Evolutionary conservation across 2,888 invertebrate species (phyloP).

Genomic region (Cantharis lateralis): DNA sequence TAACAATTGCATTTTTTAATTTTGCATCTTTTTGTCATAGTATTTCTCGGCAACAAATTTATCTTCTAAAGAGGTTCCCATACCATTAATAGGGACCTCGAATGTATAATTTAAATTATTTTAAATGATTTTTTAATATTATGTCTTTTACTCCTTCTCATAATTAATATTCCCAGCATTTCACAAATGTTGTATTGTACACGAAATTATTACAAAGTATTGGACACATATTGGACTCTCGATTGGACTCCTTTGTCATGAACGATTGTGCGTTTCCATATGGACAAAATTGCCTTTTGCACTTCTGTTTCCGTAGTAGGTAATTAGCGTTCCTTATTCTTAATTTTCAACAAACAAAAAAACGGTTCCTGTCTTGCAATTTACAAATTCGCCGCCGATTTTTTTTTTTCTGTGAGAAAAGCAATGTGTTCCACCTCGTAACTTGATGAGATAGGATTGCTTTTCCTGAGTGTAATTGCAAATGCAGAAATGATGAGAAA

Average conservation of each 20-base stretch:
- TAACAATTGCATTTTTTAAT: constrained; percentile 12
- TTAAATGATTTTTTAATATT: not conserved
- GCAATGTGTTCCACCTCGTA: not conserved
- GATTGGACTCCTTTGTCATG: not conserved
- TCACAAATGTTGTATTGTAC: not conserved
- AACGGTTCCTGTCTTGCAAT: not conserved
- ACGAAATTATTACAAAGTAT: not conserved
- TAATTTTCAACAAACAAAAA: not conserved
- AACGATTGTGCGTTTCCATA: not conserved
- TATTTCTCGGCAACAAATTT: not conserved
- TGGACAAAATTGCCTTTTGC: not conserved
- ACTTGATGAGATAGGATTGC: not conserved
- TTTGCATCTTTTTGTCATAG: constrained; percentile 17
- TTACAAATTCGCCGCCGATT: not conserved
- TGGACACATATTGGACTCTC: not conserved
- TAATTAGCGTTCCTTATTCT: not conserved
- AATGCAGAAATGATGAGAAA: not conserved
- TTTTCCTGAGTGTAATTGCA: not conserved
- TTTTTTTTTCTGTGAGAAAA: not conserved
- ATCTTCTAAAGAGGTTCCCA: not conserved
- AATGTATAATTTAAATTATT: not conserved
- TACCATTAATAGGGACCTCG: not conserved
- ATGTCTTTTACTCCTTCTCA: not conserved
- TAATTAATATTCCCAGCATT: constrained; percentile 2
- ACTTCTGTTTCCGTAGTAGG: no score